Conservation (phyloP, 2,888 invertebrate species). For the Pterostichus niger region DNA sequence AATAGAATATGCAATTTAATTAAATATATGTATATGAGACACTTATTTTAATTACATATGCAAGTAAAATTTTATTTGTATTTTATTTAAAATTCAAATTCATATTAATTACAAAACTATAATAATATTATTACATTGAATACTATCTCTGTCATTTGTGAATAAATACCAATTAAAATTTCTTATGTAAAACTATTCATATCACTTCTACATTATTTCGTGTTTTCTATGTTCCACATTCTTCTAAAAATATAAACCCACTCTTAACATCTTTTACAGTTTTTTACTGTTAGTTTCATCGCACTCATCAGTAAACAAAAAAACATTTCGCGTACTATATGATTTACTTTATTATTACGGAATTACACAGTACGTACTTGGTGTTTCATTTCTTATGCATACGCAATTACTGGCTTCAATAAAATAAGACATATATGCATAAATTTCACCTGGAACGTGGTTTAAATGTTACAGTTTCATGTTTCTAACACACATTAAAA, state of each 20-base stretch:
- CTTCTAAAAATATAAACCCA: neutral
- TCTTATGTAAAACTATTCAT: too few species aligned
- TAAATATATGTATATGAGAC: too few species aligned
- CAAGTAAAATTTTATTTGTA: too few species aligned
- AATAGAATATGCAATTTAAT: too few species aligned
- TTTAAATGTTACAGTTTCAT: conserved; percentile 3
- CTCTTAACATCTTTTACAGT: neutral
- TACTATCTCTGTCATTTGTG: too few species aligned
- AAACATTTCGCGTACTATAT: neutral
- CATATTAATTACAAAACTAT: too few species aligned
- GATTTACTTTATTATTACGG: neutral
- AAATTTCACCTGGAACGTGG: neutral
- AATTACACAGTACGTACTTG: neutral
- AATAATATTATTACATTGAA: too few species aligned
- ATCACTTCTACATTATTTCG: neutral
- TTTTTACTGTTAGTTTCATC: conserved; percentile 9
- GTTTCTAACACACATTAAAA: conserved; percentile 15
- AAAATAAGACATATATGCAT: neutral
- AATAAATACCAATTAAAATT: too few species aligned
- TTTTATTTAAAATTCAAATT: too few species aligned
- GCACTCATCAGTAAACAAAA: neutral
- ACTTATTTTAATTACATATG: too few species aligned
- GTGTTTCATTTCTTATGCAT: neutral
- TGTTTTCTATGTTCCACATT: conserved; percentile 6
- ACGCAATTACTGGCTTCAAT: neutral